Evolutionary conservation across 2,113 vertebrate species (phyloP).

Genomic region (Ciconia stormi): DNA sequence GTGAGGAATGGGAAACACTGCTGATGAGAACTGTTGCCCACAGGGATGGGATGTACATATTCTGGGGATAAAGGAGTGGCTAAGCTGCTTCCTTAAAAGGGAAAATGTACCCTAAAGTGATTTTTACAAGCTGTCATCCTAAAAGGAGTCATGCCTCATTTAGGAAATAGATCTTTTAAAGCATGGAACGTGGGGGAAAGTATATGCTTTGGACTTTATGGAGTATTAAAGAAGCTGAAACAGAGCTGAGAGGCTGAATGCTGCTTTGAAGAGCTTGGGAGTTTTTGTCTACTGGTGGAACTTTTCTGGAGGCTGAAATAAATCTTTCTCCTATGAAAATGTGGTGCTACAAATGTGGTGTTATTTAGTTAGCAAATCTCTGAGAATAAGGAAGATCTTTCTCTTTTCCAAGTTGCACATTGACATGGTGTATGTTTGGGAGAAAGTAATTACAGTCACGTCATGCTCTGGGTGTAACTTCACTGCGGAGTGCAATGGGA

Average conservation of each 20-base stretch:
- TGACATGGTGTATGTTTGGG: background rate
- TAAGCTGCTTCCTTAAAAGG: conserved; percentile 51
- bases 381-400: background rate
- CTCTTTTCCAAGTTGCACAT: background rate
- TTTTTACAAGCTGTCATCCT: conserved; percentile 48
- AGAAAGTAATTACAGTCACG: background rate
- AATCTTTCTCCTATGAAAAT: background rate
- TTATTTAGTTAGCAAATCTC: background rate
- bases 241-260: background rate
- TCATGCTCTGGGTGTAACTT: conserved; percentile 28
- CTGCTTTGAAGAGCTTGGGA: conserved; percentile 1
- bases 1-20: conserved; percentile 33
- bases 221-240: background rate
- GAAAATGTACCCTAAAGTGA: conserved; percentile 40
- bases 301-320: background rate
- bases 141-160: conserved; percentile 43
- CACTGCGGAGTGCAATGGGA: background rate
- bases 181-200: background rate
- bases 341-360: background rate
- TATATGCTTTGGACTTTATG: background rate
- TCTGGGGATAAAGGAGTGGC: conserved; percentile 46
- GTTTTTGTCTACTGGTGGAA: background rate
- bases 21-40: conserved; percentile 35
- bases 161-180: conserved; percentile 32
- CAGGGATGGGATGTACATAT: conserved; percentile 36